Percentiles rank a stretch among this genome's conserved stretches.
Conservation (phyloP, 2,797 vertebrate genomes). For the Accipiter superciliosus region DNA sequence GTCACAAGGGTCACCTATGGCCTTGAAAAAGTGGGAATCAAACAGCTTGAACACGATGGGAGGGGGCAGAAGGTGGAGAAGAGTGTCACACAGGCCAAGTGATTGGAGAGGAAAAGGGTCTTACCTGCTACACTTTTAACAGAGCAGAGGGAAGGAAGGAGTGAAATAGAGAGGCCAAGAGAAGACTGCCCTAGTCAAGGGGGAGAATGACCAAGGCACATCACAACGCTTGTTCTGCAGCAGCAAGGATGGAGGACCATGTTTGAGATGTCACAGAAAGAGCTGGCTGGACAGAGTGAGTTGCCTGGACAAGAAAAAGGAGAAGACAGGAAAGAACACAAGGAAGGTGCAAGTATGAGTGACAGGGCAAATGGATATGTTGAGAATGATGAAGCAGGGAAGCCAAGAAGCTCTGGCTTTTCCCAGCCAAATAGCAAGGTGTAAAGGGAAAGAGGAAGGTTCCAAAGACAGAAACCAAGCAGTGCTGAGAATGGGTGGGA, state of each 20-base stretch:
- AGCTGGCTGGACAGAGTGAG: not conserved
- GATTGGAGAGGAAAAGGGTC: not conserved
- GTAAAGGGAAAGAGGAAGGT: not conserved
- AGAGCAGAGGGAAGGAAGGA: constrained; percentile 1
- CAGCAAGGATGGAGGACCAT: not conserved
- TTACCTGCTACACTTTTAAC: constrained; percentile 30
- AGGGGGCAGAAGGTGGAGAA: not conserved
- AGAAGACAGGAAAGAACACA: constrained; percentile 25
- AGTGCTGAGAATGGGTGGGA: not conserved
- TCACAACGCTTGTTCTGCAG: not conserved
- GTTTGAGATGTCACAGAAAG: constrained; percentile 1
- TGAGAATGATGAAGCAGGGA: not conserved
- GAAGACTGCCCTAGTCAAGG: not conserved
- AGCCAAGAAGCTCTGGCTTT: not conserved
- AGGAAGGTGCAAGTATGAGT: not conserved
- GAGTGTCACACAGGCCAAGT: not conserved
- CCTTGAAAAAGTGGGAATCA: not conserved
- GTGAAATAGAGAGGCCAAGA: constrained; percentile 7
- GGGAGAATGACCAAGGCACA: not conserved
- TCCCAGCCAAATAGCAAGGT: not conserved
- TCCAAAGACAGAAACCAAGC: not conserved
- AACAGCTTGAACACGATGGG: not conserved
- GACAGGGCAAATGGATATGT: not conserved
- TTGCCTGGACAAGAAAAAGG: constrained; percentile 18
- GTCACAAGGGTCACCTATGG: not conserved